A percentile compares a stretch with the other conserved stretches of the same genome.
phyloP scores from a whole-genome alignment of 92 coral and sea anemone genomes.

The Pocillopora grandis region DNA sequence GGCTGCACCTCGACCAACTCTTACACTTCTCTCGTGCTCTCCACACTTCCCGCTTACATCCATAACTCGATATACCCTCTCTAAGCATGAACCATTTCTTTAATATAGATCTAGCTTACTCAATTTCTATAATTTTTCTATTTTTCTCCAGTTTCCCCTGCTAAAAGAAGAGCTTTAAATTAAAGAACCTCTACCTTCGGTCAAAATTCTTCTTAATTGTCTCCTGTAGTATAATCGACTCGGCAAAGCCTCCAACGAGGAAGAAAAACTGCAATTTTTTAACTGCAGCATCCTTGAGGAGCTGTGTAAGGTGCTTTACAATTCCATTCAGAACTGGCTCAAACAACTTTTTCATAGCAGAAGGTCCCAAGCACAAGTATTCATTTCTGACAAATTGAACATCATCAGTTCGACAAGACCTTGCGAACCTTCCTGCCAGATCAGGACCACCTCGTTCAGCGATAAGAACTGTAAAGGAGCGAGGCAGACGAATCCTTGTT shows the following conservation, averaged over 20 bases:
- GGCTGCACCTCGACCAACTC: too few species aligned
- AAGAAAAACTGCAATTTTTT: constrained; percentile 51
- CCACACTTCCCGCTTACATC: too few species aligned
- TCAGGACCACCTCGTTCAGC: background rate
- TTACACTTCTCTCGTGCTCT: too few species aligned
- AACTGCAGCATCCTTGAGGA: constrained; percentile 37
- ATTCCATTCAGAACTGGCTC: constrained; percentile 60
- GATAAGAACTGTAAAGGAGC: constrained; percentile 15
- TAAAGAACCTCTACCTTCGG: background rate
- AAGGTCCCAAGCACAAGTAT: constrained; percentile 50
- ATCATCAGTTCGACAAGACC: background rate
- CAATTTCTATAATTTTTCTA: too few species aligned
- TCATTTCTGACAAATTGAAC: constrained; percentile 52
- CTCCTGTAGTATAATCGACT: constrained; percentile 48
- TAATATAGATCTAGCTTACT: too few species aligned
- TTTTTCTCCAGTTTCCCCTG: too few species aligned
- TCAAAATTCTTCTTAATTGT: constrained; percentile 51
- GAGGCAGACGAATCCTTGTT: constrained; percentile 56
- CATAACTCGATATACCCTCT: too few species aligned
- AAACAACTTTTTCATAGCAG: constrained; percentile 50
- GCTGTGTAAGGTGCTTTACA: constrained; percentile 39
- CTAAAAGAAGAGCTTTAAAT: too few species aligned
- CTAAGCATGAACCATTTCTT: too few species aligned
- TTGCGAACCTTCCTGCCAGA: background rate
- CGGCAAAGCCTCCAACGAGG: constrained; percentile 73